phyloP scores from a whole-genome alignment of 2,113 vertebrate species.

The Eretmochelys imbricata region DNA sequence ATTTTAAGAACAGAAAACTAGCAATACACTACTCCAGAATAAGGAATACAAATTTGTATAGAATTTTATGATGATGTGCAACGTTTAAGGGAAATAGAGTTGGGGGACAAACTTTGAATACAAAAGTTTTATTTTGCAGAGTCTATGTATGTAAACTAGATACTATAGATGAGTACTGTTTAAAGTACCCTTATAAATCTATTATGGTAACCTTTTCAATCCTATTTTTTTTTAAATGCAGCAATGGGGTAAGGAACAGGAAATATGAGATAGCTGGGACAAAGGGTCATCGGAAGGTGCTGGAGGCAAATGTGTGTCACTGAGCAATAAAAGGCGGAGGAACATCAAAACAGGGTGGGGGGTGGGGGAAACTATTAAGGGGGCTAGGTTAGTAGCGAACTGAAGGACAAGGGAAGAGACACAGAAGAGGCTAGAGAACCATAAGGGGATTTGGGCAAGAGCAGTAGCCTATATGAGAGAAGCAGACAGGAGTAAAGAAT shows the following conservation, averaged over 20 bases:
- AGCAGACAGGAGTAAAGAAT: not conserved
- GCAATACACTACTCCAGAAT: not conserved
- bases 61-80: not conserved
- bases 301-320: not conserved
- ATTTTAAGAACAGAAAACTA: not conserved
- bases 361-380: not conserved
- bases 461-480: accelerated
- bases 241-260: not conserved
- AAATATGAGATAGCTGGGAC: not conserved
- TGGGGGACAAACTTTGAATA: not conserved
- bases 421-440: not conserved
- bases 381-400: not conserved
- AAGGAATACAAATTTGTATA: not conserved
- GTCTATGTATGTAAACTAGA: not conserved
- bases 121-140: not conserved
- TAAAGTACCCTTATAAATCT: not conserved
- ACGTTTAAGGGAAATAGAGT: not conserved
- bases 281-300: not conserved
- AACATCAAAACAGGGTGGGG: not conserved
- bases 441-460: not conserved
- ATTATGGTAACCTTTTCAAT: not conserved
- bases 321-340: not conserved
- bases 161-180: not conserved
- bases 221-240: not conserved
- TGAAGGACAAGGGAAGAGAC: not conserved